A percentile compares a stretch with the other conserved stretches of the same genome.
These are phyloP conservation scores for Chaenocephalus aceratus DNA, from an alignment of 2,113 vertebrate species.

Conservation along the genomic window DNA sequence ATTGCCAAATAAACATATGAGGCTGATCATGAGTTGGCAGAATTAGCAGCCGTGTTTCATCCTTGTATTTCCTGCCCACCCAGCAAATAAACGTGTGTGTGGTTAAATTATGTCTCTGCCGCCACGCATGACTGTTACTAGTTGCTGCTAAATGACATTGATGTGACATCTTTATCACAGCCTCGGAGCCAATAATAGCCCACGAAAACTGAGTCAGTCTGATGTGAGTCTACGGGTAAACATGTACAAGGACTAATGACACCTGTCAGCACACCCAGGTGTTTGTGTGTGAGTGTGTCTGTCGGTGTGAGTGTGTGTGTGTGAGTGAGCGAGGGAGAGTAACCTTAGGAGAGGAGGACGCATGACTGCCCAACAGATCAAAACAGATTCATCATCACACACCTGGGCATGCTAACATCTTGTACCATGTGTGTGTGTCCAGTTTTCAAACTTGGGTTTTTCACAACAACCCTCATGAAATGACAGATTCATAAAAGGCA, in stretches of 20 bases:
- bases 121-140: neutral
- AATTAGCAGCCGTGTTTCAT: constrained; percentile 12
- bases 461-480: constrained; percentile 20
- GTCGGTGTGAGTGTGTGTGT: constrained; percentile 4
- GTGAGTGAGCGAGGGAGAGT: neutral
- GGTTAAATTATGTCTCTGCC: constrained; percentile 16
- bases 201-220: constrained; percentile 26
- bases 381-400: constrained; percentile 68
- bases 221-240: constrained; percentile 30
- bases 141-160: constrained; percentile 45
- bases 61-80: constrained; percentile 48
- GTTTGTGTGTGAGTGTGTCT: constrained; percentile 18
- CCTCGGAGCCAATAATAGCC: neutral
- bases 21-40: too few species aligned
- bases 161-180: constrained; percentile 47
- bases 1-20: too few species aligned
- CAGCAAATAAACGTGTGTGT: constrained; percentile 43
- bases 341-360: constrained; percentile 55
- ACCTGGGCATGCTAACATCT: constrained; percentile 54
- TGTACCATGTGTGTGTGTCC: constrained; percentile 5
- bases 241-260: constrained; percentile 47
- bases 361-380: constrained; percentile 66
- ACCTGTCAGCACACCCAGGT: constrained; percentile 52
- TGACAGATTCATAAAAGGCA: neutral
- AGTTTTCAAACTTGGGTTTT: constrained; percentile 18